Percentiles rank a stretch among this genome's conserved stretches.
Conservation (phyloP, 2,797 vertebrate species). For the Sciurus carolinensis region DNA sequence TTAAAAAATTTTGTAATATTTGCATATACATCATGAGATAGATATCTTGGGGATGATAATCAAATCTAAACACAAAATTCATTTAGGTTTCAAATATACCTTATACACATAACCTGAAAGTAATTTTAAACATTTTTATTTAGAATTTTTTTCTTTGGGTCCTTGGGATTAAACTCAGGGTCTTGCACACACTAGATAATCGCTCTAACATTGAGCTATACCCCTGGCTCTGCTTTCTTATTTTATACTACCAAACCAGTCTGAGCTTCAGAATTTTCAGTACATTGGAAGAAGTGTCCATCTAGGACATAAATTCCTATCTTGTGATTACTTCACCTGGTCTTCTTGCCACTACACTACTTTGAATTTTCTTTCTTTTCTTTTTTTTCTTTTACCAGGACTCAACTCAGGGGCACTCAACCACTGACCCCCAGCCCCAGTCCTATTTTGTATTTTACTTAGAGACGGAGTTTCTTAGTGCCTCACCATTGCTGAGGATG, state of each 20-base stretch:
- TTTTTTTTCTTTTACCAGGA: no score
- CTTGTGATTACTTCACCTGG: not conserved
- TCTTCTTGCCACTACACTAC: not conserved
- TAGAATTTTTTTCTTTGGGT: not conserved
- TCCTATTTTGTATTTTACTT: no score
- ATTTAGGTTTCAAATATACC: not conserved
- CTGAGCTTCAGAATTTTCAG: conserved; percentile 28
- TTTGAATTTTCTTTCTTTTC: no score
- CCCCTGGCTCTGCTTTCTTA: not conserved
- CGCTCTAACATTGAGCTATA: not conserved
- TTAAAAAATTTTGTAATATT: not conserved
- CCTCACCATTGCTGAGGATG: no score
- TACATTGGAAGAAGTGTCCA: not conserved
- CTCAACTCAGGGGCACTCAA: no score
- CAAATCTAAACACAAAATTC: not conserved
- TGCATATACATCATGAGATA: not conserved
- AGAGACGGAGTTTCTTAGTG: no score
- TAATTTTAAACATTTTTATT: not conserved
- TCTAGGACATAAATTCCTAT: not conserved
- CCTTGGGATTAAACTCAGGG: not conserved
- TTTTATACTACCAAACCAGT: not conserved
- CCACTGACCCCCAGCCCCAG: no score
- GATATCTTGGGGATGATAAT: not conserved
- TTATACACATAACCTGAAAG: not conserved
- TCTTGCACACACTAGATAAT: not conserved